A percentile compares a stretch with the other conserved stretches of the same genome.
Conservation (phyloP, 2,113 vertebrate genomes). For the Regulus satrapa region DNA sequence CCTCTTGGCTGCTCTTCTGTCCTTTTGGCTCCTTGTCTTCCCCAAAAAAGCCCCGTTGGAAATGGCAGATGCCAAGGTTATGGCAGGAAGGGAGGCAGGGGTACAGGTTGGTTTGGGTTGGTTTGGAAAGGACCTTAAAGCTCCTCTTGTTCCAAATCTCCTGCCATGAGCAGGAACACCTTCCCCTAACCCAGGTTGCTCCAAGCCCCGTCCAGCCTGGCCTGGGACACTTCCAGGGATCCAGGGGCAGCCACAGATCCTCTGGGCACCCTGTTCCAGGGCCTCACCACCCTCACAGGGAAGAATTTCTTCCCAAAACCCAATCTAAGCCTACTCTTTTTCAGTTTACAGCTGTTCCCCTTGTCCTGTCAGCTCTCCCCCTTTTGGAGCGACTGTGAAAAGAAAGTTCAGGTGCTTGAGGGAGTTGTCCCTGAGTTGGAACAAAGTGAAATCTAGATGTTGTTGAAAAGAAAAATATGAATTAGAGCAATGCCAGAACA, state of each 20-base stretch:
- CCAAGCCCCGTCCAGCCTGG: rapidly evolving
- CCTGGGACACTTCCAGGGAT: neutral
- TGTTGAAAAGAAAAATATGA: neutral
- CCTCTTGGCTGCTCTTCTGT: neutral
- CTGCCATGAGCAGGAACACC: neutral
- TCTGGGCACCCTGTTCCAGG: neutral
- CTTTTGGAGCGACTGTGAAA: neutral
- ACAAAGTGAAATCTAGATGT: neutral
- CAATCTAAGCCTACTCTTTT: neutral
- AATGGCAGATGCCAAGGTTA: neutral
- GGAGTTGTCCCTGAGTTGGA: neutral
- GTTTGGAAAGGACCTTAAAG: neutral
- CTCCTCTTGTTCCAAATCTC: neutral
- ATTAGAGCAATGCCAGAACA: neutral
- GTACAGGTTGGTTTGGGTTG: neutral
- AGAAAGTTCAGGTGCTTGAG: neutral
- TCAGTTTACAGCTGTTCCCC: neutral
- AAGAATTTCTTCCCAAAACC: neutral
- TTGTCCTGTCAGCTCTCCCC: neutral
- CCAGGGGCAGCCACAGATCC: neutral
- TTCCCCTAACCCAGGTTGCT: rapidly evolving
- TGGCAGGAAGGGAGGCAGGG: neutral
- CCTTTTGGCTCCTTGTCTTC: neutral
- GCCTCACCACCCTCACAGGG: neutral
- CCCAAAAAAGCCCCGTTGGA: neutral